These are phyloP conservation scores for Scaptomyza flava DNA, from an alignment of 2,888 invertebrate genomes.

Conservation along the genomic window DNA sequence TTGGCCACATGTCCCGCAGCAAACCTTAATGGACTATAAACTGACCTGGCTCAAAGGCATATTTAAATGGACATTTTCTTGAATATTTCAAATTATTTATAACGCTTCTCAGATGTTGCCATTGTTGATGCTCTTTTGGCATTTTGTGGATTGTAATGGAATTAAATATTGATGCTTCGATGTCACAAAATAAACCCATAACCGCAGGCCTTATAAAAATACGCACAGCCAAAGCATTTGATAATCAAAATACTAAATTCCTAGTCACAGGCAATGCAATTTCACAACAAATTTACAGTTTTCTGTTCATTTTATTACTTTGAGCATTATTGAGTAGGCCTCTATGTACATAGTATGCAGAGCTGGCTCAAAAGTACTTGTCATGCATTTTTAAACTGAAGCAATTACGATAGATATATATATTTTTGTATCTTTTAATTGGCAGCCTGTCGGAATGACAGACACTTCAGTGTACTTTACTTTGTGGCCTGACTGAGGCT, in stretches of 20 bases:
- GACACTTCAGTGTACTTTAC: slow-evolving; percentile 16
- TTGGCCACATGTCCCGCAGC: slow-evolving; percentile 8
- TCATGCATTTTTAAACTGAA: slow-evolving; percentile 71
- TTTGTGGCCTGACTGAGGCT: slow-evolving; percentile 5
- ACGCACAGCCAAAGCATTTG: slow-evolving; percentile 42
- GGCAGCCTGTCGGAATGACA: slow-evolving; percentile 37
- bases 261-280: slow-evolving; percentile 8
- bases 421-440: slow-evolving; percentile 59
- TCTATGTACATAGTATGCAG: too few species aligned
- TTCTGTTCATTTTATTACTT: slow-evolving; percentile 63
- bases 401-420: slow-evolving; percentile 57
- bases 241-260: slow-evolving; percentile 34
- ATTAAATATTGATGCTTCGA: slow-evolving; percentile 71
- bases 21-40: slow-evolving; percentile 46
- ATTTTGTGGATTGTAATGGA: slow-evolving; percentile 70
- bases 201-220: slow-evolving; percentile 71
- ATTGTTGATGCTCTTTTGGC: slow-evolving; percentile 66
- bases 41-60: slow-evolving; percentile 34
- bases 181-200: slow-evolving; percentile 11
- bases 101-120: slow-evolving; percentile 38
- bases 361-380: slow-evolving; percentile 51
- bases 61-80: slow-evolving; percentile 42
- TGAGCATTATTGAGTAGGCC: slow-evolving; percentile 61
- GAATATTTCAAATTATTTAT: slow-evolving; percentile 68
- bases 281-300: slow-evolving; percentile 27